Base-by-base conservation (phyloP, 2,113 vertebrate species). In the Argyrosomus japonicus region DNA sequence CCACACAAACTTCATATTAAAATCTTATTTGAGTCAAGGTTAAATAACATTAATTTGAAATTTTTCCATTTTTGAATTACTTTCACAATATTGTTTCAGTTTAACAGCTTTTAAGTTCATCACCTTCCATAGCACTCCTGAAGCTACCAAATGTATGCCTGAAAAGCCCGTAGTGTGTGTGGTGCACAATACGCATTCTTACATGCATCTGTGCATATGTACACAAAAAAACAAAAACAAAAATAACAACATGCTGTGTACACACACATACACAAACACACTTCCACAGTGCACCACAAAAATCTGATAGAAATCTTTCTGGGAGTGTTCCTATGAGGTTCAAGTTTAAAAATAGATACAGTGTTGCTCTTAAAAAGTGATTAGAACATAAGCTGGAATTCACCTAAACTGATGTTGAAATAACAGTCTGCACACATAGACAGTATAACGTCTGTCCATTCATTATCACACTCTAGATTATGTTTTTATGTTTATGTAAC, bases 271-370 rank as follows among this genome's bases (percentile, higher is more conserved):
- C 45, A 60, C 48, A 67, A 63, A 48, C 50, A 77, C 60, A 65
- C 25, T 56, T 73, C n/a, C 36, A 60, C 53, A 29, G 47, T 76
- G 75, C 43, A 81, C 70, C 74, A 75, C 45, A 78, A 58, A 60
- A 57, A 84, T 86, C 84, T 47, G 77, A 72, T 84, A 75, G 36
- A 60, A 85, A 71, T 68, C 75, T 76, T 57, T 73, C 50, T 25
- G 75, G 77, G 72, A 83, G 19, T 7, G 27, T 65, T 64, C 53
- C 40, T 47, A 2, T 19, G 36, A 70, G 27, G 77, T 68, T 77
- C 23, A 74, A 1, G 2, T 83, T 77, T 80, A 87, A 75, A 83
- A 87, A 83, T 75, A 85, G 60, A 58, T 43, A 47, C 17, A 57
- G 25, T 50, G 27, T 13, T 57, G 64, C n/a, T 54, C 5, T 45